Conservation (phyloP, 2,797 vertebrate genomes). For the Ctenopoma multispine region DNA sequence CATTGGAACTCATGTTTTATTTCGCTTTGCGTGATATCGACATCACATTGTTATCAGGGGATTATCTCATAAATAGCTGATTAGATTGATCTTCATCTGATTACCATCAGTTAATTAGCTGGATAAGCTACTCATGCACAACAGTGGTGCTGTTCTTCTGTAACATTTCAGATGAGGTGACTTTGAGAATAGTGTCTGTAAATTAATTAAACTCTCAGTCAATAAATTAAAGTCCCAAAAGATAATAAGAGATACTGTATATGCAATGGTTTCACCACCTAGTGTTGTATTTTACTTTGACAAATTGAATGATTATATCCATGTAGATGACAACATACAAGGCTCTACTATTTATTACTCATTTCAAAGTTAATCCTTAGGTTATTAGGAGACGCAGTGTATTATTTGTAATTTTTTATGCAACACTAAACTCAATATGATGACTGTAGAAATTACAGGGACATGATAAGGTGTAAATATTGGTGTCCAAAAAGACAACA, state of each 20-base stretch:
- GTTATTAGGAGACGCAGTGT: constrained; percentile 39
- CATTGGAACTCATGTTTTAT: constrained; percentile 4
- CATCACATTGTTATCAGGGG: constrained; percentile 25
- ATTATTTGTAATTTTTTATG: constrained; percentile 13
- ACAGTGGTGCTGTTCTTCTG: constrained; percentile 45
- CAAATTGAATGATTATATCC: constrained; percentile 65
- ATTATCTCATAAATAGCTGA: constrained; percentile 61
- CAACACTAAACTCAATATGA: background rate
- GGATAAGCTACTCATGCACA: constrained; percentile 37
- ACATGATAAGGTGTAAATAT: background rate
- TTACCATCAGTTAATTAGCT: constrained; percentile 66
- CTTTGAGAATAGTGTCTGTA: constrained; percentile 72
- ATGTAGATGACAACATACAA: constrained; percentile 39
- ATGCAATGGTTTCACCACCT: constrained; percentile 35
- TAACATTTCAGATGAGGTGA: constrained; percentile 72
- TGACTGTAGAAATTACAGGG: background rate
- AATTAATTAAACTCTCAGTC: constrained; percentile 73
- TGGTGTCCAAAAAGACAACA: background rate
- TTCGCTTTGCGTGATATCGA: constrained; percentile 25
- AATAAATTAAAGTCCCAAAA: constrained; percentile 73
- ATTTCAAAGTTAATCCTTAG: constrained; percentile 35
- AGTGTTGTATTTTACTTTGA: constrained; percentile 71
- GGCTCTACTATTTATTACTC: constrained; percentile 34
- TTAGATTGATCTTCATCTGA: constrained; percentile 60
- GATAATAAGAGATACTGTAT: constrained; percentile 61